Percentiles rank a stretch among this genome's conserved stretches.
phyloP scores from a whole-genome alignment of 2,113 vertebrate genomes.

The Trematocara variabile region DNA sequence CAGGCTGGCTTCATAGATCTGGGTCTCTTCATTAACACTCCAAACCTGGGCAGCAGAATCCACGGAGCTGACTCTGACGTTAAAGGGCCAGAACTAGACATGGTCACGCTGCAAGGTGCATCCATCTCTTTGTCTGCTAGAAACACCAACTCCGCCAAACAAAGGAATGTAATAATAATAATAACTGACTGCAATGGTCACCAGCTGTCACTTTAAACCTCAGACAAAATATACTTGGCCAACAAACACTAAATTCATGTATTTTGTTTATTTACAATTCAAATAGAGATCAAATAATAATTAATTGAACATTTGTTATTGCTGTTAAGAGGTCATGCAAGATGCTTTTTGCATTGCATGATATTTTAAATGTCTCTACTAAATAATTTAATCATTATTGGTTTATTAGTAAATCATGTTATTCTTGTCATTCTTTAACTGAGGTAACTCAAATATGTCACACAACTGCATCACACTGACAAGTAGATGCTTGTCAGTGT shows the following conservation, averaged over 20 bases:
- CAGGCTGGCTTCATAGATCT: neutral
- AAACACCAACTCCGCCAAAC: neutral
- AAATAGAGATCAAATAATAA: neutral
- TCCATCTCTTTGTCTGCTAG: neutral
- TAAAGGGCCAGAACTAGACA: neutral
- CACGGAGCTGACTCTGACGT: neutral
- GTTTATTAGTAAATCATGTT: neutral
- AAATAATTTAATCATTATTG: neutral
- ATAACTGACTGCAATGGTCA: neutral
- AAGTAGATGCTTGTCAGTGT: neutral
- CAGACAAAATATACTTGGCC: neutral
- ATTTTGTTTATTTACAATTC: neutral
- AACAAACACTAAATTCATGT: neutral
- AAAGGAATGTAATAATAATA: neutral
- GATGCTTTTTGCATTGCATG: neutral
- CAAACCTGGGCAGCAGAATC: neutral
- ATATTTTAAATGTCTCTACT: neutral
- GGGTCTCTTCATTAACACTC: neutral
- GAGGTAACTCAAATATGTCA: neutral
- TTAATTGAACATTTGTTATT: neutral
- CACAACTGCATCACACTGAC: neutral
- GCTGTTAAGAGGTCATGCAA: neutral
- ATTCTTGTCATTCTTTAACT: neutral
- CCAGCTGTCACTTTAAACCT: neutral
- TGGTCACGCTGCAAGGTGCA: neutral